Evolutionary conservation across 2,113 vertebrate species (phyloP).

Genomic region (Echinops telfairi): DNA sequence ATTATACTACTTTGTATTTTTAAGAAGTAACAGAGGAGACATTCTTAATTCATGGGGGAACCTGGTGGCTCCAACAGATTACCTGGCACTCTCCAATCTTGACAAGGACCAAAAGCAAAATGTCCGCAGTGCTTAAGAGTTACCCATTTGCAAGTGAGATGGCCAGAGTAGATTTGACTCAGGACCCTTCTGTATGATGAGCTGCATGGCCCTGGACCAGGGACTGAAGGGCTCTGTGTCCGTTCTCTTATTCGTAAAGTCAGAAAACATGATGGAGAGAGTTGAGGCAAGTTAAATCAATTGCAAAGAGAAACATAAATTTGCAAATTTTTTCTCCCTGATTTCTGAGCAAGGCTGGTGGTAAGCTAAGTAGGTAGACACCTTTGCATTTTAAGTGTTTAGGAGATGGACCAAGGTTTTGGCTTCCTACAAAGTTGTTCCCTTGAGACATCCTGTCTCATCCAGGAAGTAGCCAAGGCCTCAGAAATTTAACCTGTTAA

Average conservation of each 20-base stretch:
- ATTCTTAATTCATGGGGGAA: neutral
- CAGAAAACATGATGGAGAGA: neutral
- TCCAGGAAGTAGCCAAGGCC: neutral
- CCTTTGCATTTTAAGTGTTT: neutral
- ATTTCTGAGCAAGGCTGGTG: neutral
- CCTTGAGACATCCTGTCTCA: neutral
- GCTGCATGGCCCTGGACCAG: neutral
- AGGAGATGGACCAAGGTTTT: neutral
- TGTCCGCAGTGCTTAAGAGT: neutral
- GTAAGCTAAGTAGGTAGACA: neutral
- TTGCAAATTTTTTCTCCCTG: neutral
- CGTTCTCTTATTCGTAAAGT: conserved; percentile 14
- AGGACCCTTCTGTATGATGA: neutral
- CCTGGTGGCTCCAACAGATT: neutral
- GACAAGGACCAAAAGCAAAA: neutral
- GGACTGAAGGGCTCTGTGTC: neutral
- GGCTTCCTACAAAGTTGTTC: neutral
- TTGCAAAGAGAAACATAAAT: neutral
- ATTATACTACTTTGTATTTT: neutral
- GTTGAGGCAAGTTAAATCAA: neutral
- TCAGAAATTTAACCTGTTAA: neutral
- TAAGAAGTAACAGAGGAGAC: neutral
- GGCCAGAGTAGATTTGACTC: neutral
- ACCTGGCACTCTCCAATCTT: neutral
- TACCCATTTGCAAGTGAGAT: neutral